These are phyloP conservation scores for Intellagama lesueurii DNA, from an alignment of 2,797 vertebrate species.

Conservation along the genomic window DNA sequence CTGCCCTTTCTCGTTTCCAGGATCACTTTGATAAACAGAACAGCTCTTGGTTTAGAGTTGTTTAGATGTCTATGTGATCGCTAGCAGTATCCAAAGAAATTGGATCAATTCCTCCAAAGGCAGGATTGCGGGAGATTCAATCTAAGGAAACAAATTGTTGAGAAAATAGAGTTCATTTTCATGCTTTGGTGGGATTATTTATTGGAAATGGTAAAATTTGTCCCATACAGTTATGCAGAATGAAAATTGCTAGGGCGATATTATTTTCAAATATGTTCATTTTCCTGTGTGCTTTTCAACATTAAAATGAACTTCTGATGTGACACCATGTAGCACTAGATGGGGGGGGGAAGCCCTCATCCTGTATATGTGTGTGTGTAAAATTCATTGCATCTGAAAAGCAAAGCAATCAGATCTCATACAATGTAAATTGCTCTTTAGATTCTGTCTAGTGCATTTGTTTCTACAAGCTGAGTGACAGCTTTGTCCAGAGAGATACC, in stretches of 20 bases:
- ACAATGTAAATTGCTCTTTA: neutral
- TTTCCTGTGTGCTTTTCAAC: conserved; percentile 3
- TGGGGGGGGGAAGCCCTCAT: neutral
- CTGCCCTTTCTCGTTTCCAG: neutral
- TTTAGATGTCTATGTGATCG: neutral
- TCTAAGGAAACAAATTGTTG: conserved; percentile 23
- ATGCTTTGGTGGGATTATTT: conserved; percentile 9
- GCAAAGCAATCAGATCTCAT: neutral
- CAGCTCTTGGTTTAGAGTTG: neutral
- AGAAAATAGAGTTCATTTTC: conserved; percentile 33
- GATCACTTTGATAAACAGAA: neutral
- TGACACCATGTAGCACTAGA: neutral
- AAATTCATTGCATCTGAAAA: neutral
- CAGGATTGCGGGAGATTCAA: neutral
- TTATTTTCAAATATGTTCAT: conserved; percentile 26
- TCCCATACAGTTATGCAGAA: conserved; percentile 31
- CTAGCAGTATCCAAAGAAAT: neutral
- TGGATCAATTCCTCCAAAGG: too few species aligned
- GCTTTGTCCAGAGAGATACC: neutral
- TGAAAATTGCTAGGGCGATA: conserved; percentile 7
- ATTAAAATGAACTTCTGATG: conserved; percentile 8
- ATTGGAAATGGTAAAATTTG: conserved; percentile 20
- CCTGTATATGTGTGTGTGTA: neutral
- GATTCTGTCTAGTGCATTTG: neutral
- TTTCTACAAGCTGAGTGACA: neutral